Conservation (phyloP, 2,113 vertebrate genomes). For the Columba livia region DNA sequence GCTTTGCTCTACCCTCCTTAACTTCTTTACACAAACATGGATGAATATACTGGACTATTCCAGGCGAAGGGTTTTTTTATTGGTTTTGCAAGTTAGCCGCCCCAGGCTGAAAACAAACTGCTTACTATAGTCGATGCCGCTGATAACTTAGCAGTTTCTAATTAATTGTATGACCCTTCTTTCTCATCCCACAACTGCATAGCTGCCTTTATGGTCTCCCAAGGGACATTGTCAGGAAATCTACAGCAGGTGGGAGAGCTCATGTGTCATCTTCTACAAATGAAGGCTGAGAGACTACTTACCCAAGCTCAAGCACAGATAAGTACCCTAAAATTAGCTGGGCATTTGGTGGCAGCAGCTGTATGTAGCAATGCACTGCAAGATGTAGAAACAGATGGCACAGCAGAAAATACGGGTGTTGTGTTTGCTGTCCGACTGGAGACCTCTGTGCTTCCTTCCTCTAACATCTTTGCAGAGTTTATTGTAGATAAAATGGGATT, state of each 20-base stretch:
- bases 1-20: not conserved
- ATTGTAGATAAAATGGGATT: not conserved
- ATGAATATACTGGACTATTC: not conserved
- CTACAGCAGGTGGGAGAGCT: conserved; percentile 51
- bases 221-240: not conserved
- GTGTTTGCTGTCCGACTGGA: not conserved
- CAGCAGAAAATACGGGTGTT: not conserved
- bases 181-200: conserved; percentile 1
- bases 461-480: not conserved
- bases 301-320: not conserved
- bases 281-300: not conserved
- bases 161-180: not conserved
- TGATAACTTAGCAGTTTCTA: not conserved
- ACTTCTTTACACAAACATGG: not conserved
- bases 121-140: not conserved
- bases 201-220: not conserved
- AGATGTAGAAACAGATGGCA: conserved; percentile 32
- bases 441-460: not conserved
- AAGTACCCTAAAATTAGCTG: conserved; percentile 54
- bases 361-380: not conserved
- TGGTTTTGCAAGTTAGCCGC: not conserved
- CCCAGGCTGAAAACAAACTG: not conserved
- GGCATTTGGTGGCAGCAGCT: conserved; percentile 60
- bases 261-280: conserved; percentile 31
- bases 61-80: not conserved